Evolutionary conservation across 2,113 vertebrate genomes (phyloP).

Genomic region (Silurus meridionalis): DNA sequence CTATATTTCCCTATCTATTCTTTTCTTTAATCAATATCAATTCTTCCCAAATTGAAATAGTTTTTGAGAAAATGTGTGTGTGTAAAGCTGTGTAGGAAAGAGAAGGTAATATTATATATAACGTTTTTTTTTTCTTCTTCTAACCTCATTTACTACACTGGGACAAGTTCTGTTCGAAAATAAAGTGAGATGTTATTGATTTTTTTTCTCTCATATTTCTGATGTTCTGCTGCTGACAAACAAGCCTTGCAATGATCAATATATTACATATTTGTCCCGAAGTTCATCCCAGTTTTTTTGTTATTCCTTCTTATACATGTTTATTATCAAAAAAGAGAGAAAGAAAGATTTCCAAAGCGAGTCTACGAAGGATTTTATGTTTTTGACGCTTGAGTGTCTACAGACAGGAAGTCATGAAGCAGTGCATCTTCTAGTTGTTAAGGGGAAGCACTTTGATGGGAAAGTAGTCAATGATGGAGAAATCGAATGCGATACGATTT

Average conservation of each 20-base stretch:
- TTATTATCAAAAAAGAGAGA: neutral
- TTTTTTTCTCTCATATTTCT: neutral
- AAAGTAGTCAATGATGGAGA: neutral
- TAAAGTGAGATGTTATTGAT: slow-evolving; percentile 19
- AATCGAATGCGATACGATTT: neutral
- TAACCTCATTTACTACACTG: neutral
- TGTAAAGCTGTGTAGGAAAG: neutral
- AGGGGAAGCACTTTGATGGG: neutral
- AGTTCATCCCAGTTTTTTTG: neutral
- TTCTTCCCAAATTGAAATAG: neutral
- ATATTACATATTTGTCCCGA: neutral
- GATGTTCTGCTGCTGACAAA: neutral
- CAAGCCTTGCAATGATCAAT: neutral
- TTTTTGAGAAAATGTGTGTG: neutral
- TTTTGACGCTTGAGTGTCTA: neutral
- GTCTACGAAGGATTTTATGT: neutral
- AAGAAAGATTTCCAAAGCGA: neutral
- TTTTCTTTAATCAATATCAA: neutral
- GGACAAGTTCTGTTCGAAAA: neutral
- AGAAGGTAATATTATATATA: neutral
- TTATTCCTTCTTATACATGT: neutral
- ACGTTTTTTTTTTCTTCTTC: neutral
- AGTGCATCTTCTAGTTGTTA: neutral
- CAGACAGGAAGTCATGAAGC: neutral
- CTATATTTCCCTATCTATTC: neutral